Evolutionary conservation across 2,888 invertebrate genomes (phyloP), one percentile per base, ranked within the genome.

Genomic region (Cosmorhoe ocellata): DNA sequence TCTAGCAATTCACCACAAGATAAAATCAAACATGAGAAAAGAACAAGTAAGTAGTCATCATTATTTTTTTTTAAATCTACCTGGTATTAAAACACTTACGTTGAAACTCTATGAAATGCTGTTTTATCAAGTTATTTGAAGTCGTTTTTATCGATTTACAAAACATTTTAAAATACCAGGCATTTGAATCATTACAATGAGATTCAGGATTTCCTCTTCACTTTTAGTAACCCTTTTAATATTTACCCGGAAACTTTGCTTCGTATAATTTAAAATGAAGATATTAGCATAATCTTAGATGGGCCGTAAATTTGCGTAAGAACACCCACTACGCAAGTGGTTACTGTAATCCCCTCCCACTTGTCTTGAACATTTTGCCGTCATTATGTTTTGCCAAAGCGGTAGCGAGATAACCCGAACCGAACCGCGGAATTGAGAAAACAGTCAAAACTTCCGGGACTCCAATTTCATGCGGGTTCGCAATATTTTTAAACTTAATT

Each of bases 321-420:
- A 50, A 56, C 59, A 55, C 53, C 53, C 56, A 58, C 44, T 51
- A 56, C 44, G 56, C 54, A 47, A 55, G 51, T 50, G 51, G 58
- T 60, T 58, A 55, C 56, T 60, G 57, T 61, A 61, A 72, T 69
- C 63, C 69, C 63, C 68, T 67, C 63, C 63, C 64, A 63, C 59
- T 63, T 60, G 67, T 51, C 58, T 50, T 41, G 63, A 69, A 67
- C 68, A 69, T 74, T 69, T 65, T 64, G 61, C 61, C 58, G 62
- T 67, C 70, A 69, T 75, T 75, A 73, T 65, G 65, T 66, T 67
- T 70, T 64, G 63, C 64, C 63, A 64, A 65, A 68, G 68, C 56
- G 63, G 59, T 61, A 56, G 58, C 52, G 49, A 51, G 62, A 66
- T 63, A 69, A 58, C 64, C 64, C 61, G 51, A 51, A 59, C 64